Evolutionary conservation across 30 jellyfish, hydroid and myxozoan species (phyloP), one percentile per base, ranked within the genome.

Genomic region (Cassiopea xamachana): DNA sequence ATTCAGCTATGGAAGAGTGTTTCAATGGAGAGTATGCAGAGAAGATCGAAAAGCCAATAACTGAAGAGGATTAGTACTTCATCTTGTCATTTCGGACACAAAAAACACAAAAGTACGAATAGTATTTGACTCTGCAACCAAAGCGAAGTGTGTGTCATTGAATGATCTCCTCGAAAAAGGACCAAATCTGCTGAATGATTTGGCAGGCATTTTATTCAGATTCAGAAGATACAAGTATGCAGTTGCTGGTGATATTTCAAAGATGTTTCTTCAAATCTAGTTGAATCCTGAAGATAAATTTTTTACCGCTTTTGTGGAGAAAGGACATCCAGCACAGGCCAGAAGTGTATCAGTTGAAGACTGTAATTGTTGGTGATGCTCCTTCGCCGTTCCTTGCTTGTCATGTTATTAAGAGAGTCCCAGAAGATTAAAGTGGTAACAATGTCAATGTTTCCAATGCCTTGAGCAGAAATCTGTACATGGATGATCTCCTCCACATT

Each of bases 231-330:
- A 60, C 55, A 73, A 75, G 7, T 58, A 68, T 59, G 82, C 93
- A 17, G 81, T 86, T 49, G 45, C 62, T 68, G 87, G 80, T 9
- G 80, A 79, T 79, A 79, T 75, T 47, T 75, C 84, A 14, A 64
- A 82, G 84, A 82, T 58, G 88, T 82, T 58, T 82, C 67, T 58
- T 45, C 90, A 82, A 82, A 82, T 82, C 83, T 18, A 5, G 84
- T 16, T 82, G 62, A 14, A 44, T 60, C 90, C 61, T 6, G 90
- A 60, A 58, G 90, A 82, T 84, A 84, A 84, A n/a, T 61, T 58
- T 69, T 69, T 48, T 88, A 68, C 44, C 81, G 86, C 18, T 84
- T 84, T 70, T 84, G 18, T 84, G 92, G 92, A 84, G 92, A 68
- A 49, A 84, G 55, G 88, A 84, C 51, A 48, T 59, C 18, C 44